A percentile compares a stretch with the other conserved stretches of the same genome.
phyloP scores from a whole-genome alignment of 2,797 vertebrate species.

The Schizothorax lantsangensis region DNA sequence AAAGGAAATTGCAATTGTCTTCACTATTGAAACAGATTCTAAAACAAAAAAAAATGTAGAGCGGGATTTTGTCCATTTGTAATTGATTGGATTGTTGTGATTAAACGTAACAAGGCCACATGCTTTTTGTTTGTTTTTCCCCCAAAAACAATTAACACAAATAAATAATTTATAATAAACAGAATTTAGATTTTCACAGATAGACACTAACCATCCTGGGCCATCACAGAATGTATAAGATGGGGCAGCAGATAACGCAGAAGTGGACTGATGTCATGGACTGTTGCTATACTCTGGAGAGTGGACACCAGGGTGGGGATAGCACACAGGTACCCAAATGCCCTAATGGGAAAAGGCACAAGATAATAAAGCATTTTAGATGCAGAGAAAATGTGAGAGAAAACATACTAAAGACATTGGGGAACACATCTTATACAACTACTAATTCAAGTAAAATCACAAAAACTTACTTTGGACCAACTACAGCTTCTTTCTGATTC shows the following conservation, averaged over 20 bases:
- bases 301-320: conserved; percentile 76
- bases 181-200: neutral
- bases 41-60: neutral
- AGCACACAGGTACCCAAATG: conserved; percentile 77
- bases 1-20: neutral
- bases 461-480: conserved; percentile 84
- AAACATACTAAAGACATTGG: neutral
- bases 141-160: neutral
- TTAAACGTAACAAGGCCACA: neutral
- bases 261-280: conserved; percentile 84
- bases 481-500: conserved; percentile 84
- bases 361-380: neutral
- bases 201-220: conserved; percentile 46
- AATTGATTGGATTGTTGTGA: neutral
- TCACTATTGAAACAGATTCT: neutral
- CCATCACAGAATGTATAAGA: conserved; percentile 74
- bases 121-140: too few relatives aligned
- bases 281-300: conserved; percentile 80
- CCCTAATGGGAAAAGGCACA: conserved; percentile 72
- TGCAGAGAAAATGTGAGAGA: neutral
- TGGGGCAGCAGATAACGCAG: conserved; percentile 87
- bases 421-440: neutral
- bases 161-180: neutral
- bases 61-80: neutral
- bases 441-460: neutral